phyloP scores from a whole-genome alignment of 2,888 invertebrate genomes.

The Drosophila lutescens region DNA sequence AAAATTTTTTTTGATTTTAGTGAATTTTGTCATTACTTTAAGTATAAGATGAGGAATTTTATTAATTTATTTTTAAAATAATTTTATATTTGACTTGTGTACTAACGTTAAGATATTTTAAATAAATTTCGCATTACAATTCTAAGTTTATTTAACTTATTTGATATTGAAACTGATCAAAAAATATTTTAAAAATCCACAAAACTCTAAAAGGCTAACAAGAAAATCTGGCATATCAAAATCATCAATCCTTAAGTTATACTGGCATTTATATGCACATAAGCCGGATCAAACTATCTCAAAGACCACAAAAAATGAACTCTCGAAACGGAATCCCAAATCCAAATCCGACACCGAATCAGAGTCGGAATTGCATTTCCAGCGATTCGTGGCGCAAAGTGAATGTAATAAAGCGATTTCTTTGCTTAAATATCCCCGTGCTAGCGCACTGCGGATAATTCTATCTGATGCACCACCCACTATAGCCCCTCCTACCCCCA shows the following conservation, averaged over 20 bases:
- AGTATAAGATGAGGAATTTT: too few species aligned
- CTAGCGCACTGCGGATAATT: conserved; percentile 51
- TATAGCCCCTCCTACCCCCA: background rate
- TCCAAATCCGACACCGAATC: conserved; percentile 27
- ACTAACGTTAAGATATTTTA: too few species aligned
- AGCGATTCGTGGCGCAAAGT: conserved; percentile 27
- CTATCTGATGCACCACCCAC: conserved; percentile 35
- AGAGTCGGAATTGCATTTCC: conserved; percentile 35
- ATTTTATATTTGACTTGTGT: too few species aligned
- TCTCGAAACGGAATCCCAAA: conserved; percentile 10
- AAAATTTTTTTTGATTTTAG: background rate
- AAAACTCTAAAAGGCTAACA: background rate
- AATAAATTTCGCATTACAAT: too few species aligned
- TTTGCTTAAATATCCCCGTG: conserved; percentile 43
- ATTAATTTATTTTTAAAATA: too few species aligned
- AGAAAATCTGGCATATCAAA: background rate
- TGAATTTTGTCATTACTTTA: background rate
- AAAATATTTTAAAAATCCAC: background rate
- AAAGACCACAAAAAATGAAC: conserved; percentile 1
- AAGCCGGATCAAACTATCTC: conserved; percentile 17
- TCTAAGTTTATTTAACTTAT: too few species aligned
- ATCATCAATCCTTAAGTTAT: conserved; percentile 14
- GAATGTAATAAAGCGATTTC: conserved; percentile 46
- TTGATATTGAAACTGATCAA: too few species aligned
- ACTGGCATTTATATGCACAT: background rate